These are phyloP conservation scores for Nomada hirtipes DNA, from an alignment of 2,888 invertebrate species.

Conservation along the genomic window DNA sequence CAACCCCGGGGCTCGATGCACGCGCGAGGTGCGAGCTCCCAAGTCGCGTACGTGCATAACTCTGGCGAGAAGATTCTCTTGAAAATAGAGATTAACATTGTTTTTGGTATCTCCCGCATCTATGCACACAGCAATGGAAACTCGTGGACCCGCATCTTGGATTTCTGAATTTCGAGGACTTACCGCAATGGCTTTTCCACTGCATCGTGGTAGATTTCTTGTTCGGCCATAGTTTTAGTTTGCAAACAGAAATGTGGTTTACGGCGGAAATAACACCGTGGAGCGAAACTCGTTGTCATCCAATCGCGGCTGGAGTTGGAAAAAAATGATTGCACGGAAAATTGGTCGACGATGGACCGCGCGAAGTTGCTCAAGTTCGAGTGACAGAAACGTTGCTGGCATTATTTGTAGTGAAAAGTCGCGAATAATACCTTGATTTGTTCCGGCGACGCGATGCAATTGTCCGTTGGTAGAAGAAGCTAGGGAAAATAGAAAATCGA, in stretches of 20 bases:
- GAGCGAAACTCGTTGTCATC: slow-evolving; percentile 18
- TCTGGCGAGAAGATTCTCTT: background rate
- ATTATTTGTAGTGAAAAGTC: slow-evolving; percentile 49
- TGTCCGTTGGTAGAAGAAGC: background rate
- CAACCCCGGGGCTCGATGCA: slow-evolving; percentile 12
- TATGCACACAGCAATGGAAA: no score
- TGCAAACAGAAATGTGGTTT: background rate
- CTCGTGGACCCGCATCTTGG: no score
- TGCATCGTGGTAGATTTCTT: background rate
- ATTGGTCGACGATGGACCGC: slow-evolving; percentile 37
- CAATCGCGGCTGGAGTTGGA: background rate
- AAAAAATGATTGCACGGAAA: slow-evolving; percentile 36
- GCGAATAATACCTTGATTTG: slow-evolving; percentile 48
- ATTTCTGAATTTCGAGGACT: background rate
- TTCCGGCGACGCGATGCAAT: slow-evolving; percentile 29
- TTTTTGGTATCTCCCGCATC: no score
- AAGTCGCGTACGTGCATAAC: background rate
- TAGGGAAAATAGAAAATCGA: background rate
- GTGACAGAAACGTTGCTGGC: slow-evolving; percentile 41
- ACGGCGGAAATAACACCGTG: background rate
- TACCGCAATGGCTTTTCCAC: background rate
- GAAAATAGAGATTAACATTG: slow-evolving; percentile 3
- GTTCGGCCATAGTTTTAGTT: background rate
- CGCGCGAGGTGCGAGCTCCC: background rate
- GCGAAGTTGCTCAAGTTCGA: slow-evolving; percentile 24